These are phyloP conservation scores for Calameuta filiformis DNA, from an alignment of 2,888 invertebrate genomes.

Conservation along the genomic window DNA sequence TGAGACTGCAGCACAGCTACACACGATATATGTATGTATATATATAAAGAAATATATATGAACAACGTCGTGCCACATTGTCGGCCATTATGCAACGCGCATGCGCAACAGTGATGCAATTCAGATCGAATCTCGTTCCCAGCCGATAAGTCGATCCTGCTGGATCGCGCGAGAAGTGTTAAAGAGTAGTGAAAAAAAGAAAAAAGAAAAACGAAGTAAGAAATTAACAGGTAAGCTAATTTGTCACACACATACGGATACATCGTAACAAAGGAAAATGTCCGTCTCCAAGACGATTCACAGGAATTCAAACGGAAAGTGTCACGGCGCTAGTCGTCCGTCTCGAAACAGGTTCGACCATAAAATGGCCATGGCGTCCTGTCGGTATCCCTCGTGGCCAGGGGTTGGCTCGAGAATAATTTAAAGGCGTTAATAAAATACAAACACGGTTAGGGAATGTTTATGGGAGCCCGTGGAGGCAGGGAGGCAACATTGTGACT, in stretches of 20 bases:
- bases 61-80: slow-evolving; percentile 31
- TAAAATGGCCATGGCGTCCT: background rate
- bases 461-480: slow-evolving; percentile 28
- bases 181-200: background rate
- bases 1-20: slow-evolving; percentile 15
- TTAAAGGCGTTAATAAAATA: slow-evolving; percentile 1
- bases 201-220: background rate
- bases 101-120: slow-evolving; percentile 46
- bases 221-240: background rate
- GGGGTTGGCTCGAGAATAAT: background rate
- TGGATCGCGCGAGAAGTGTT: background rate
- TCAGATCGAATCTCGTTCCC: slow-evolving; percentile 46
- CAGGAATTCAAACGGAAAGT: background rate
- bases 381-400: background rate
- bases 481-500: slow-evolving; percentile 27
- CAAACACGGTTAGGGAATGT: slow-evolving; percentile 24
- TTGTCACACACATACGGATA: background rate
- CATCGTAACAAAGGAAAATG: background rate
- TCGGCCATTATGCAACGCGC: slow-evolving; percentile 45
- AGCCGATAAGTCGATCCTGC: slow-evolving; percentile 25
- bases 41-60: background rate
- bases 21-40: slow-evolving; percentile 16
- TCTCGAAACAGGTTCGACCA: background rate
- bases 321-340: background rate
- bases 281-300: background rate